Conservation (phyloP, 2,797 vertebrate species). For the Scyliorhinus canicula region DNA sequence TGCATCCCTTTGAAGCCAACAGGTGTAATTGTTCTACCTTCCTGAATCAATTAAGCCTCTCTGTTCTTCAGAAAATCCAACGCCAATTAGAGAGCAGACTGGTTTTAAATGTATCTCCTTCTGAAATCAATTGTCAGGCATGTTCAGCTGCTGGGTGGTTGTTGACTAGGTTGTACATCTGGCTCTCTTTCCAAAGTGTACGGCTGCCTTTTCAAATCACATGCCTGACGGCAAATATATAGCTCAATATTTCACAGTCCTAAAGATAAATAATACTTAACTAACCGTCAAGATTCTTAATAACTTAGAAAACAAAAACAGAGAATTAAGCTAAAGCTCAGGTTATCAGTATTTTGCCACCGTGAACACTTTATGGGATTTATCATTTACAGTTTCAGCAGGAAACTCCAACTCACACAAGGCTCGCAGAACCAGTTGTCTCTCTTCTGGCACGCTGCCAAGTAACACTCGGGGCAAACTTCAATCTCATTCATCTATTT, state of each 20-base stretch:
- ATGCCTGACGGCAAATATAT: not conserved
- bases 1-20: not conserved
- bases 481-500: slow-evolving; percentile 97
- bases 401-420: slow-evolving; percentile 73
- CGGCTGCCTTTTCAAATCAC: not conserved
- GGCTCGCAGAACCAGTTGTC: slow-evolving; percentile 99
- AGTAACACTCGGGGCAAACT: slow-evolving; percentile 96
- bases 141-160: not conserved
- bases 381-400: slow-evolving; percentile 6
- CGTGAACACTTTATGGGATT: not conserved
- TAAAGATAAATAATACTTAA: not conserved
- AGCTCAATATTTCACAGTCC: not conserved
- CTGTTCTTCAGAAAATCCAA: not conserved
- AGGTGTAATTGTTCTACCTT: not conserved
- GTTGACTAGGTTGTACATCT: not conserved
- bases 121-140: not conserved
- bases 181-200: not conserved
- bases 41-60: not conserved
- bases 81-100: not conserved
- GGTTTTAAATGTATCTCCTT: not conserved
- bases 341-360: not conserved
- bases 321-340: not conserved
- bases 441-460: slow-evolving; percentile 96
- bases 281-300: not conserved
- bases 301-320: not conserved